Conservation (phyloP, 2,888 invertebrate genomes). For the Caenorhabditis wallacei region DNA sequence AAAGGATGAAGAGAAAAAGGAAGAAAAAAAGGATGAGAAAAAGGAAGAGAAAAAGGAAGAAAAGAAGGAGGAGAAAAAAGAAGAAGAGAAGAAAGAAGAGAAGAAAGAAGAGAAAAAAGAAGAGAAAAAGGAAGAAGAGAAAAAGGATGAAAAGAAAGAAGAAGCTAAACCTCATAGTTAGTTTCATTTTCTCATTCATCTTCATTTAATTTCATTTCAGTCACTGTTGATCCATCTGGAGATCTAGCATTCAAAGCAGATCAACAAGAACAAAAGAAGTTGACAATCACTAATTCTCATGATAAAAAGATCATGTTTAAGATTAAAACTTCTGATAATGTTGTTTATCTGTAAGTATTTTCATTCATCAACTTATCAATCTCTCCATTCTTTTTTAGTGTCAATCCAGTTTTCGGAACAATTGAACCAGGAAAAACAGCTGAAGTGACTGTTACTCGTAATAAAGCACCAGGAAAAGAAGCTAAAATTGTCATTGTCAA, state of each 20-base stretch:
- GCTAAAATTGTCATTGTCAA: constrained; percentile 53
- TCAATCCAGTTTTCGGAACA: constrained; percentile 52
- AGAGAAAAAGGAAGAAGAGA: constrained; percentile 26
- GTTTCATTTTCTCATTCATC: not conserved
- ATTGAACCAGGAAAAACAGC: constrained; percentile 40
- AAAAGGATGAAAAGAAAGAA: constrained; percentile 15
- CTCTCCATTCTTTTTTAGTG: constrained; percentile 10
- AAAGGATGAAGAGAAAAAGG: constrained; percentile 9
- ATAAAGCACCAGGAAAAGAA: constrained; percentile 43
- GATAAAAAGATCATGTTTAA: constrained; percentile 60
- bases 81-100: constrained; percentile 12
- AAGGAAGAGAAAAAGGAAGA: constrained; percentile 24
- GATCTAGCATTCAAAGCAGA: constrained; percentile 35
- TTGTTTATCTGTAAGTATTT: constrained; percentile 24
- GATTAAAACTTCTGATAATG: constrained; percentile 44
- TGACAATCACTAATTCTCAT: constrained; percentile 39
- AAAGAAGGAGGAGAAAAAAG: constrained; percentile 9
- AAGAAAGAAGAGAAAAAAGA: constrained; percentile 25
- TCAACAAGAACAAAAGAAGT: constrained; percentile 39
- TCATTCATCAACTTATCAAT: not conserved
- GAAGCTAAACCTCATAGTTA: constrained; percentile 32
- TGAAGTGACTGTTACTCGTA: constrained; percentile 44
- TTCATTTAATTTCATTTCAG: constrained; percentile 16
- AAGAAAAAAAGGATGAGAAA: constrained; percentile 16
- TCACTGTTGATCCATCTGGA: constrained; percentile 26